Evolutionary conservation across 2,797 vertebrate species (phyloP).

Genomic region (Tamandua tetradactyla): DNA sequence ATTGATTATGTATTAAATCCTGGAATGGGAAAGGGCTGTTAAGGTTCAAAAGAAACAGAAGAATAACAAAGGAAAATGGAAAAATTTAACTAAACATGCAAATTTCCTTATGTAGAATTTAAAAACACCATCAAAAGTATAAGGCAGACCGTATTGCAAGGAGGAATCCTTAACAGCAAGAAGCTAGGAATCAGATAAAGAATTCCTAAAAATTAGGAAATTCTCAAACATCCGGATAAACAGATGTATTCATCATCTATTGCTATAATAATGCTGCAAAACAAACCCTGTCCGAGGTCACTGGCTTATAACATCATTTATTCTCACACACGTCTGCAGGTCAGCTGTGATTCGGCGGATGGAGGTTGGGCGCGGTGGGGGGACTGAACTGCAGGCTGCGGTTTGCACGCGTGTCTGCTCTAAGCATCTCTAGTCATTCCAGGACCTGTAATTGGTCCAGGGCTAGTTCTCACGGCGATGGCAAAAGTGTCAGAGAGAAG

Average conservation of each 20-base stretch:
- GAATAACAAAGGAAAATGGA: background rate
- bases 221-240: background rate
- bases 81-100: constrained; percentile 37
- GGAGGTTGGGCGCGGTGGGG: background rate
- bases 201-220: background rate
- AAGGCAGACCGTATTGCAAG: background rate
- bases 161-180: background rate
- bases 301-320: background rate
- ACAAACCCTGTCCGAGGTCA: background rate
- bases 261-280: background rate
- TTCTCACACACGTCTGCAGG: background rate
- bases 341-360: background rate
- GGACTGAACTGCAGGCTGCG: background rate
- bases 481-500: background rate
- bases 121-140: constrained; percentile 20
- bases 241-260: background rate
- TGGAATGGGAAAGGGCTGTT: background rate
- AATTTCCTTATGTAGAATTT: constrained; percentile 16
- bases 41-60: background rate
- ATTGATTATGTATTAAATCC: constrained; percentile 29
- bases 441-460: background rate
- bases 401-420: background rate
- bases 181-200: background rate
- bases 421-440: background rate
- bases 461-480: background rate